phyloP scores from a whole-genome alignment of 2,888 invertebrate genomes.

The Ditula angustiorana region DNA sequence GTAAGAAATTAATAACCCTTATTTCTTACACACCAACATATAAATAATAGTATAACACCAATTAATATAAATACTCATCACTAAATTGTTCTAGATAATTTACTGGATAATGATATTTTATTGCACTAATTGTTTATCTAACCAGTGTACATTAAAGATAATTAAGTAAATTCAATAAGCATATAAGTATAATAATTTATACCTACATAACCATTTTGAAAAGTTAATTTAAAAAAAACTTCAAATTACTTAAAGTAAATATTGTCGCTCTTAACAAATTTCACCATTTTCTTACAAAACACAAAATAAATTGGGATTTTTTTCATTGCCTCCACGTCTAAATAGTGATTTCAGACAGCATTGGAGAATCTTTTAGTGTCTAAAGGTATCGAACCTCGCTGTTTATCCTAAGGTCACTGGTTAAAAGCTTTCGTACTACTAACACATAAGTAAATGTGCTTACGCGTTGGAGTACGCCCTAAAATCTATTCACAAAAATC shows the following conservation, averaged over 20 bases:
- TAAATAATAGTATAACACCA: slow-evolving; percentile 30
- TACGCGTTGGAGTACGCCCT: neutral
- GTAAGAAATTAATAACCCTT: neutral
- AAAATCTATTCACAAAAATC: slow-evolving; percentile 5
- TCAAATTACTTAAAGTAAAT: too few species aligned
- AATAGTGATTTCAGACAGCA: neutral
- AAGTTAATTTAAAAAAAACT: too few species aligned
- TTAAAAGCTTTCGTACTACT: slow-evolving; percentile 20
- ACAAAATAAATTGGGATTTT: neutral
- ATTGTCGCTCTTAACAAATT: too few species aligned
- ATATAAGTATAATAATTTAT: neutral
- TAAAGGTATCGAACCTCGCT: neutral
- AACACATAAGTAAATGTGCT: neutral
- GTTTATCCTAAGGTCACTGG: slow-evolving; percentile 22
- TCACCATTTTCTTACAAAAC: neutral
- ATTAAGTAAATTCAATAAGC: neutral
- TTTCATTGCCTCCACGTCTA: neutral
- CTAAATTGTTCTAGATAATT: slow-evolving; percentile 37
- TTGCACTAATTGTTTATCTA: slow-evolving; percentile 35
- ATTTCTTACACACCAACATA: slow-evolving; percentile 4
- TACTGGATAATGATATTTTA: slow-evolving; percentile 33
- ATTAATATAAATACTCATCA: slow-evolving; percentile 25
- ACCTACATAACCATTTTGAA: too few species aligned
- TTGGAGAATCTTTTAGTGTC: neutral
- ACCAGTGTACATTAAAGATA: slow-evolving; percentile 15